Base-by-base conservation (phyloP, 2,113 vertebrate species). In the Gymnobelideus leadbeateri region DNA sequence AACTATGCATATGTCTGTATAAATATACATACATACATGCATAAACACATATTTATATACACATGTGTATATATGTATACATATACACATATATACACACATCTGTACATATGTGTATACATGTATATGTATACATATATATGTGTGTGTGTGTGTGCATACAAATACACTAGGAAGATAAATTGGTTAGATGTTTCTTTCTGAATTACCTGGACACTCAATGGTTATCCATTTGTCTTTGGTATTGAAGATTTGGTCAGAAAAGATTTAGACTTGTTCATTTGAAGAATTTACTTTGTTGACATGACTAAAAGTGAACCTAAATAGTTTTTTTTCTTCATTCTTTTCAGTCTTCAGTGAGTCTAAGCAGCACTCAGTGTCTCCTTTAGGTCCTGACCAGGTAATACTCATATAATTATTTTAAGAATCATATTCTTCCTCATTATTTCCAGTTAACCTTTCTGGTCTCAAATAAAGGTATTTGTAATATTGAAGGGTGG, bases 261-360 rank as follows among this genome's bases (percentile, higher is more conserved):
- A 92, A n/a, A 16, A 84, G 23, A 95, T 94, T 90, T 47, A 8
- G 68, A 91, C 89, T 92, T 89, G 53, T 0, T 1, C 37, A 5
- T 93, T n/a, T 92, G 28, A 91, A 93, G 89, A 57, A 51, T 92
- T 94, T 96, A 49, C 93, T 94, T 49, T 95, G 55, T 94, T 96
- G 28, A 31, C 50, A 61, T 91, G 31, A 77, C 31, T 55, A 50
- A 11, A 95, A 77, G 16, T 61, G 92, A 57, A 31, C 46, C 43
- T 51, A 21, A 37, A n/a, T 51, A 37, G 47, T 90, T 10, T 90
- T 90, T 26, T 95, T 49, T 49, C 47, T 52, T 92, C 49, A 12
- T 54, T 2, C 7, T 91, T 91, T 90, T 92, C 37, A 54, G 0
- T 46, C 16, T 61, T 93, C 91, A 21, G 31, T 68, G 61, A 68